These are phyloP conservation scores for Mimachlamys varia DNA, from an alignment of 2,888 invertebrate species.

Conservation along the genomic window DNA sequence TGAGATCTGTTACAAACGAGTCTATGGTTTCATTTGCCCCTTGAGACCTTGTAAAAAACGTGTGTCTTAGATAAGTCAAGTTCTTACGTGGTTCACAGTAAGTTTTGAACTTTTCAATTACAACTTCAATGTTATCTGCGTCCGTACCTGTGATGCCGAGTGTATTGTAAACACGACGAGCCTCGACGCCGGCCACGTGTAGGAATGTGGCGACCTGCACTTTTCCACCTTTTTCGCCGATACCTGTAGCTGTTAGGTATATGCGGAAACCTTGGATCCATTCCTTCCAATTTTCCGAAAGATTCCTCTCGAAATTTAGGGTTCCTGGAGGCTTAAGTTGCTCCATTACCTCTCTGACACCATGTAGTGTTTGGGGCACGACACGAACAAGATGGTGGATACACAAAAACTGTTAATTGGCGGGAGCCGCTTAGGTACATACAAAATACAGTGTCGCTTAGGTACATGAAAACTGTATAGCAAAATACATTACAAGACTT, in stretches of 20 bases:
- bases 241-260: slow-evolving; percentile 43
- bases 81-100: slow-evolving; percentile 48
- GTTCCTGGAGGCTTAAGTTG: slow-evolving; percentile 45
- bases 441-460: no score
- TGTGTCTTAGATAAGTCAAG: slow-evolving; percentile 47
- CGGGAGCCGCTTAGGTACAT: no score
- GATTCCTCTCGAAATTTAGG: slow-evolving; percentile 40
- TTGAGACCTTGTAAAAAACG: slow-evolving; percentile 40
- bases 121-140: no score
- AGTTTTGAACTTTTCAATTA: slow-evolving; percentile 42
- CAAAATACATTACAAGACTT: no score
- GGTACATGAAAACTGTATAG: no score
- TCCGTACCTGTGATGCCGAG: slow-evolving; percentile 39
- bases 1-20: not conserved
- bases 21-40: slow-evolving; percentile 40
- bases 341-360: slow-evolving; percentile 31
- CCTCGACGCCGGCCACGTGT: slow-evolving; percentile 39
- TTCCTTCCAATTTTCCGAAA: slow-evolving; percentile 42
- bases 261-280: slow-evolving; percentile 40
- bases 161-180: slow-evolving; percentile 48
- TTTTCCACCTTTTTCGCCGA: slow-evolving; percentile 42
- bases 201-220: slow-evolving; percentile 47
- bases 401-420: no score
- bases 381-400: no score
- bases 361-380: no score